Conservation (phyloP, 2,797 vertebrate genomes). For the Channallabes apus region DNA sequence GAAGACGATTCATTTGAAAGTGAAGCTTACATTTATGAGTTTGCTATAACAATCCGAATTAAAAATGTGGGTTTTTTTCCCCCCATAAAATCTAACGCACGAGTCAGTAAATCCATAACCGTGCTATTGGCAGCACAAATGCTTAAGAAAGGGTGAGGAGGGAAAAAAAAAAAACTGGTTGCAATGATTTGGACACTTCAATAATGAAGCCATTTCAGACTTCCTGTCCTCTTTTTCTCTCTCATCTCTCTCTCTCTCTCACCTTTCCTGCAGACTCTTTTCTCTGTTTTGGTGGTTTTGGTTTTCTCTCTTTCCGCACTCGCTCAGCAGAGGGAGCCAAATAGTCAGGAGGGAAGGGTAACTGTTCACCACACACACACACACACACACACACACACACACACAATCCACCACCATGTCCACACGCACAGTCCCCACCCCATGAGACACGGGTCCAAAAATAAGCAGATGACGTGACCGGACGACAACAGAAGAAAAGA, state of each 20-base stretch:
- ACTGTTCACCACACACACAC: slow-evolving; percentile 70
- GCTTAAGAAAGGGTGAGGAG: not conserved
- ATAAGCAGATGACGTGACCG: slow-evolving; percentile 60
- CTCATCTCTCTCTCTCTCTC: slow-evolving; percentile 78
- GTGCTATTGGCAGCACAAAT: not conserved
- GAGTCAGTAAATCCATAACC: not conserved
- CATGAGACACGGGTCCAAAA: slow-evolving; percentile 51
- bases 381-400: slow-evolving; percentile 54
- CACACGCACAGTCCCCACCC: slow-evolving; percentile 54
- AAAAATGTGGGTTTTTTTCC: no score
- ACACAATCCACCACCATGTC: slow-evolving; percentile 13
- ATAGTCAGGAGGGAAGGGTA: slow-evolving; percentile 84
- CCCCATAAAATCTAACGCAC: not conserved
- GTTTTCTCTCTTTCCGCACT: slow-evolving; percentile 84
- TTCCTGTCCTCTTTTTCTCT: slow-evolving; percentile 23
- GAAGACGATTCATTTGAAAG: not conserved
- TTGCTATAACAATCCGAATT: not conserved
- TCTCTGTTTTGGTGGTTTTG: slow-evolving; percentile 80
- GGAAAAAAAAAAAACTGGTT: not conserved
- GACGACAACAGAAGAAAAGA: slow-evolving; percentile 53
- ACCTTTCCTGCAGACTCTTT: slow-evolving; percentile 80
- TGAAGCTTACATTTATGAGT: not conserved
- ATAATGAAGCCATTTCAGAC: slow-evolving; percentile 19
- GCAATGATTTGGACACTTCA: not conserved
- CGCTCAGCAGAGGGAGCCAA: slow-evolving; percentile 80